Evolutionary conservation across 30 jellyfish, hydroid and myxozoan genomes (phyloP), one percentile per base, ranked within the genome.

Genomic region (Clytia hemisphaerica): DNA sequence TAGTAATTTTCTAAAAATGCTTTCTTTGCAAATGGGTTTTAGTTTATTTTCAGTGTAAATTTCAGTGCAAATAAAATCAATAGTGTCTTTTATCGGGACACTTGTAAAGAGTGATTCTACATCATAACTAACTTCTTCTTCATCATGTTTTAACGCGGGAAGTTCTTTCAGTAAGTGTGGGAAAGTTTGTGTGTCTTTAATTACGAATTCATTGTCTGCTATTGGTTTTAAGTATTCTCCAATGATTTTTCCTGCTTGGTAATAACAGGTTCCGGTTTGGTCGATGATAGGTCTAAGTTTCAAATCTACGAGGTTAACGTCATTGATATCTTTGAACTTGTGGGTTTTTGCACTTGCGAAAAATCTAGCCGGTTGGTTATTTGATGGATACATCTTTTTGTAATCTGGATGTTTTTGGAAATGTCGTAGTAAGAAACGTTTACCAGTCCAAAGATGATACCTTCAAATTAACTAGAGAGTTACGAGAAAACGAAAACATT

Each of bases 81-180:
- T 50, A 21, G 65, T 14, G 10, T 50, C 28, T 14, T 21, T 21
- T 28, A 31, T 28, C 3, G 80, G 80, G 3, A 67, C 51, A 45
- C 57, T 67, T 46, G 80, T 67, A 46, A 67, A 67, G 12, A 67
- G 77, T 25, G 76, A 67, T 28, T 67, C 77, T 5, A 67, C 79
- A 26, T 67, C 80, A 31, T 67, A 67, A 18, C 45, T 24, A 14
- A 64, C 77, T 6, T 64, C 49, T 64, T 64, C 75, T 31, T 72
- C 38, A 32, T 53, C 62, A 27, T 9, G 26, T 14, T 71, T 29
- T 64, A 38, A 32, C 7, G 76, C 71, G 32, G 70, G 87, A 60
- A 51, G 80, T 9, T 26, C 18, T 32, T 64, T n/a, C 65, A 59
- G 25, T 64, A 14, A 14, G 21, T 27, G 12, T 6, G 73, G 73